Conservation (phyloP, 1,140 invertebrate species). For the Polypedilum pembai region DNA sequence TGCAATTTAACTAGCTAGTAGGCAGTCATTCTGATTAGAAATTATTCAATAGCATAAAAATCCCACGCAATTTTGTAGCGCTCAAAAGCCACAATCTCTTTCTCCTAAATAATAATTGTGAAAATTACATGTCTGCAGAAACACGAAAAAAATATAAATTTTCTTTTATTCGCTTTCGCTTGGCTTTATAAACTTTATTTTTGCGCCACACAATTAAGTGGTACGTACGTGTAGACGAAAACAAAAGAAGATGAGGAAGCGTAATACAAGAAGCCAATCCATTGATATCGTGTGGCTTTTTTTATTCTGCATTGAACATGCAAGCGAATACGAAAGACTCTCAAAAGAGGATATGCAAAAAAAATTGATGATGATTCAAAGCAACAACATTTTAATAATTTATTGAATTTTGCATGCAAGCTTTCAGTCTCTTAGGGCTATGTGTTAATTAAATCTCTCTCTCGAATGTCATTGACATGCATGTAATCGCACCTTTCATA, state of each 20-base stretch:
- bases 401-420: no score
- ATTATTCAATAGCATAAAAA: neutral
- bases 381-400: no score
- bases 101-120: neutral
- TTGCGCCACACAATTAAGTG: neutral
- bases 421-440: no score
- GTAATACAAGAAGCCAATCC: neutral
- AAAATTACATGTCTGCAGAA: slow-evolving; percentile 8
- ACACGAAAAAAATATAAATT: no score
- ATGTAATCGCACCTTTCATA: no score
- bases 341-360: slow-evolving; percentile 5
- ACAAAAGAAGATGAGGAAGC: slow-evolving; percentile 2
- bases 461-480: no score
- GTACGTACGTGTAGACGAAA: neutral
- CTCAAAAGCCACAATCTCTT: neutral
- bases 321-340: neutral
- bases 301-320: neutral
- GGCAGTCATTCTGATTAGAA: no score
- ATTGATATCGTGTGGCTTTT: slow-evolving; percentile 11
- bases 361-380: neutral
- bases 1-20: no score
- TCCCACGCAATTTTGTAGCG: neutral
- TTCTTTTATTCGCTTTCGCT: no score
- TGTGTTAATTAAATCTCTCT: no score
- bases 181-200: no score